phyloP scores from a whole-genome alignment of 1,140 invertebrate species.

The Latrodectus geometricus region DNA sequence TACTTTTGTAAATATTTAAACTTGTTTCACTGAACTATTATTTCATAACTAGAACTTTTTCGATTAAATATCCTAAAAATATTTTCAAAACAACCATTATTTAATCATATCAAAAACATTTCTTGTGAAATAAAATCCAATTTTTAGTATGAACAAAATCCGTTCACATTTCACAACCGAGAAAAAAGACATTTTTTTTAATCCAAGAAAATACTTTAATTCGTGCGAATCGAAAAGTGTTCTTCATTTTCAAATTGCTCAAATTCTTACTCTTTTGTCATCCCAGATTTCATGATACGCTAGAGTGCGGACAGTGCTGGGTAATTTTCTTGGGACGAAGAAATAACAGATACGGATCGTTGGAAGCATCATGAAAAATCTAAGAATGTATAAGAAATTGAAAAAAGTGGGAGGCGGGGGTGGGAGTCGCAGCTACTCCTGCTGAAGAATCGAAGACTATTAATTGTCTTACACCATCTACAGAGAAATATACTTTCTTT shows the following conservation, averaged over 20 bases:
- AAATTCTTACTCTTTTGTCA: neutral
- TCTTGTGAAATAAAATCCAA: too few species aligned
- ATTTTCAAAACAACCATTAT: too few species aligned
- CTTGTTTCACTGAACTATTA: too few species aligned
- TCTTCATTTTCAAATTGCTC: conserved; percentile 1
- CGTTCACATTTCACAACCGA: too few species aligned
- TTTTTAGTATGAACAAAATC: too few species aligned
- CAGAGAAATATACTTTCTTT: conserved; percentile 31
- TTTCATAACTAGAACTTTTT: too few species aligned
- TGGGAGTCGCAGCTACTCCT: neutral
- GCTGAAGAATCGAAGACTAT: conserved; percentile 42
- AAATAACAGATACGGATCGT: conserved; percentile 3
- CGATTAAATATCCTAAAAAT: too few species aligned
- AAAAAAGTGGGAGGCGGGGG: conserved; percentile 12
- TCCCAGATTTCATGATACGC: neutral
- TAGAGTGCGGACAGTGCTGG: neutral
- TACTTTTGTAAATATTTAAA: too few species aligned
- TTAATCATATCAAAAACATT: too few species aligned
- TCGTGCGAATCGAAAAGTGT: too few species aligned
- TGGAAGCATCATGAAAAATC: conserved; percentile 9
- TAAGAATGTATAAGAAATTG: neutral
- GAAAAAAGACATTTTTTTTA: too few species aligned
- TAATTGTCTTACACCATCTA: conserved; percentile 41
- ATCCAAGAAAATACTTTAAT: too few species aligned
- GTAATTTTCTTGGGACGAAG: conserved; percentile 1